Evolutionary conservation across 2,888 invertebrate genomes (phyloP), one percentile per base, ranked within the genome.

Genomic region (Hyposoter didymator): DNA sequence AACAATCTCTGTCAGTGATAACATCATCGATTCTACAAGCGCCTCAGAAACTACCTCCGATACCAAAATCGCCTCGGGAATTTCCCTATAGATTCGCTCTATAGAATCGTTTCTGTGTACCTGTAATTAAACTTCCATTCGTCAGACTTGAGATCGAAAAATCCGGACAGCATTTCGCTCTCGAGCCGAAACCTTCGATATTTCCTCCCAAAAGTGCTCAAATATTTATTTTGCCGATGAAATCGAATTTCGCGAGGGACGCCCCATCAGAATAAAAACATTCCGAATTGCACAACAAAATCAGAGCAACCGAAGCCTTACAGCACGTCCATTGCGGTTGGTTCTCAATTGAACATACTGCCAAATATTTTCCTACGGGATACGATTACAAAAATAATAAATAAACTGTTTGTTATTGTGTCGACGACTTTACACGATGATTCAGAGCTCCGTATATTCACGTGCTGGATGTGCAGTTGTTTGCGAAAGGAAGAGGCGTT

Each of bases 1-100:
- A 39, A 81, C 49, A 73, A 81, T 72, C 45, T 79, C 47, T 76
- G 28, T 72, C 72, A 80, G 55, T 55, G 75, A 74, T 70, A 75
- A 75, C 22, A 78, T 84, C 47, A 78, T 81, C 76, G 49, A 78
- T 73, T 52, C 66, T 35, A 28, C 35, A 55, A 72, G 35, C 70
- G 52, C 70, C 45, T 59, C 47, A 75, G 64, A 14, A 12, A 64
- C 43, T 49, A 52, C 17, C n/a, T 55, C 4, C 19, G 22, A n/a
- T 45, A 14, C 12, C 43, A 28, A 64, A 43, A 45, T 79, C 35
- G 1, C 64, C 35, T 19, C n/a, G 47, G 19, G 59, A 73, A 72
- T 43, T 55, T 17, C 12, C 19, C 35, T 28, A 73, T 32, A 35
- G 35, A 19, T 72, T 35, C 49, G 6, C 10, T 49, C 69, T n/a